These are phyloP conservation scores for Pantala flavescens DNA, from an alignment of 1,140 invertebrate species.

Conservation along the genomic window DNA sequence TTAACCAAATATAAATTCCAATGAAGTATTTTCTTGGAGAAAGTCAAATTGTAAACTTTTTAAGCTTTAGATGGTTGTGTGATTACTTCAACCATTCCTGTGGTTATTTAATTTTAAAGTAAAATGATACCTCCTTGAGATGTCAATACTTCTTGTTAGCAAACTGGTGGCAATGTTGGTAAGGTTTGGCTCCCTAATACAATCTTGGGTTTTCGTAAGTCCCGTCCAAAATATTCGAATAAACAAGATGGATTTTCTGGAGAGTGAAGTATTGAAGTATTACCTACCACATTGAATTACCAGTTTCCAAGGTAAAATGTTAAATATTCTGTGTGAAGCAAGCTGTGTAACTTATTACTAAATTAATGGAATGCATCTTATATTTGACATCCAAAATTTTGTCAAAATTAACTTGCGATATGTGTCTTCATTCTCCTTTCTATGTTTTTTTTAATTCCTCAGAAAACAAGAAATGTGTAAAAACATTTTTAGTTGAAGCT, in stretches of 20 bases:
- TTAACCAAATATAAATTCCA: no score
- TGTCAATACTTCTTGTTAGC: slow-evolving; percentile 5
- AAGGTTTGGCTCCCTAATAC: not conserved
- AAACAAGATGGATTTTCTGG: not conserved
- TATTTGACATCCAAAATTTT: not conserved
- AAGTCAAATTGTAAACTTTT: no score
- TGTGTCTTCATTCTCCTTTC: not conserved
- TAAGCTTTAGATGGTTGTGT: no score
- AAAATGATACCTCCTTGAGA: not conserved
- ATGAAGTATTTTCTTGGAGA: no score
- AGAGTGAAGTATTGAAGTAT: not conserved
- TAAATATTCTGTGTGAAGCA: not conserved
- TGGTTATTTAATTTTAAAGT: not conserved
- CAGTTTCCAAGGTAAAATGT: not conserved
- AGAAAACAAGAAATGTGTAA: not conserved
- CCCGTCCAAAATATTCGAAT: not conserved
- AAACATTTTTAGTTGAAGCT: not conserved
- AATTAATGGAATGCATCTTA: not conserved
- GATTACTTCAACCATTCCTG: not conserved
- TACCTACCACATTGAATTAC: not conserved
- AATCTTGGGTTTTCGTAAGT: no score
- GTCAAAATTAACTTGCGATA: not conserved
- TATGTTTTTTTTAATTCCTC: not conserved
- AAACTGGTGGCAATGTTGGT: not conserved
- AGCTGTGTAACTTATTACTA: not conserved